Percentiles rank a stretch among this genome's conserved stretches.
Conservation (phyloP, 2,888 invertebrate genomes). For the Ormyrus nitidulus region DNA sequence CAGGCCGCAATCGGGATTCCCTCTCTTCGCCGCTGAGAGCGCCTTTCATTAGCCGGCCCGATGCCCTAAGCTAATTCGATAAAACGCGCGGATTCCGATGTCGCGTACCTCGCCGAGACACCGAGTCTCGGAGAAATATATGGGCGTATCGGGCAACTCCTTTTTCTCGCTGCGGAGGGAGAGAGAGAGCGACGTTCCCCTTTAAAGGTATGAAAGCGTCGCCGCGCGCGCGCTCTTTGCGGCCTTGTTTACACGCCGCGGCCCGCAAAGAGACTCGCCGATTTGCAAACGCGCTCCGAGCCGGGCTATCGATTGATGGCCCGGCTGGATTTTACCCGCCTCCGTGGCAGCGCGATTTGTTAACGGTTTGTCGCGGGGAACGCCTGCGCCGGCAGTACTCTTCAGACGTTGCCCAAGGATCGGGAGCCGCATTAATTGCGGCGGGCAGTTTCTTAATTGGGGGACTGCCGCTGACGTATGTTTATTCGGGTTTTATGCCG, state of each 20-base stretch:
- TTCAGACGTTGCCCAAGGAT: too few relatives aligned
- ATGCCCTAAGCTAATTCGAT: conserved; percentile 73
- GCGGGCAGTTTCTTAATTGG: too few relatives aligned
- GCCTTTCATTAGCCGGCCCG: conserved; percentile 69
- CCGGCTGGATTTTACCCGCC: too few relatives aligned
- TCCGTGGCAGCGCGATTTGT: too few relatives aligned
- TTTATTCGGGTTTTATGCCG: too few relatives aligned
- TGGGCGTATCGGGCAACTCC: conserved; percentile 18
- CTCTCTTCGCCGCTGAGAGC: conserved; percentile 39
- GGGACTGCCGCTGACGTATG: too few relatives aligned
- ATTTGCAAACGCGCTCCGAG: conserved; percentile 7
- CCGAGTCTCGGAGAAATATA: conserved; percentile 33
- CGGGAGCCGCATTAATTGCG: too few relatives aligned
- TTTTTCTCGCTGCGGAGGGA: background rate
- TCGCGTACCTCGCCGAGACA: conserved; percentile 62
- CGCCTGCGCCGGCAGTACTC: too few relatives aligned
- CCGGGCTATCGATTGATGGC: too few relatives aligned
- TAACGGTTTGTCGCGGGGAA: too few relatives aligned
- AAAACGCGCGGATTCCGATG: conserved; percentile 71
- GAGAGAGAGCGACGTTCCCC: background rate
- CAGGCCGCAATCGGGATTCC: conserved; percentile 21
- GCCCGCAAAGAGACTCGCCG: background rate
- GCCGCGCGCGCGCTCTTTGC: background rate
- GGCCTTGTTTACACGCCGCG: conserved; percentile 19
- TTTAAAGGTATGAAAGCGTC: conserved; percentile 30